Base-by-base conservation (phyloP, 2,797 vertebrate species). In the Lophotriccus pileatus region DNA sequence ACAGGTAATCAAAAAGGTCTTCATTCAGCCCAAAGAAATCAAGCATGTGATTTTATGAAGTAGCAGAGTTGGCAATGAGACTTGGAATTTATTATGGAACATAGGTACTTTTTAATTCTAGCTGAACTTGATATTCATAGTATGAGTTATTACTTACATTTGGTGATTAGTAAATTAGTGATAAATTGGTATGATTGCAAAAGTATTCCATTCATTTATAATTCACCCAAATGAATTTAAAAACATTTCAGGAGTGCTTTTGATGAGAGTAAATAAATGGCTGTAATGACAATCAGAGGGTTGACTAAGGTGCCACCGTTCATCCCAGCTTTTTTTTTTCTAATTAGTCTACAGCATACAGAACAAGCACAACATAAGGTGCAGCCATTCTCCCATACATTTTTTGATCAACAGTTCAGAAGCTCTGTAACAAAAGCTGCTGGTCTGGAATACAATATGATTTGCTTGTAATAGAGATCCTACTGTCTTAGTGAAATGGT, bases 211-310 rank as follows among this genome's bases (percentile, higher is more conserved):
- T 90, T 96, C 32, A 89, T 81, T 87, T 92, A 62, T 81, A 95
- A 94, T 85, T 81, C 84, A 87, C 74, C 53, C 62, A 95, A 93
- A 95, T 66, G 13, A 92, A 94, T 91, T 72, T 80, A 81, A 97
- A 96, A 95, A 91, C 82, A 94, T 85, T 87, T 93, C 72, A 87
- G 52, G 81, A 92, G 87, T 78, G 84, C 66, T 93, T 78, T 79
- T 92, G 76, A 94, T 89, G 89, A 94, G 72, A 64, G 89, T 85
- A 95, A 96, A 94, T 91, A 96, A 85, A 73, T 63, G 79, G 28
- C 58, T 93, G 39, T 66, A 90, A 92, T 78, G 82, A 85, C 82
- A 89, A 90, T 78, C 81, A 94, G 66, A 78, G 34, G 27, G 46
- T 59, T 94, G 84, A 84, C 66, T 62, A 50, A 77, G 52, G 49